Percentiles rank a stretch among this genome's conserved stretches.
phyloP scores from a whole-genome alignment of 2,797 vertebrate species.

The Danio aesculapii region DNA sequence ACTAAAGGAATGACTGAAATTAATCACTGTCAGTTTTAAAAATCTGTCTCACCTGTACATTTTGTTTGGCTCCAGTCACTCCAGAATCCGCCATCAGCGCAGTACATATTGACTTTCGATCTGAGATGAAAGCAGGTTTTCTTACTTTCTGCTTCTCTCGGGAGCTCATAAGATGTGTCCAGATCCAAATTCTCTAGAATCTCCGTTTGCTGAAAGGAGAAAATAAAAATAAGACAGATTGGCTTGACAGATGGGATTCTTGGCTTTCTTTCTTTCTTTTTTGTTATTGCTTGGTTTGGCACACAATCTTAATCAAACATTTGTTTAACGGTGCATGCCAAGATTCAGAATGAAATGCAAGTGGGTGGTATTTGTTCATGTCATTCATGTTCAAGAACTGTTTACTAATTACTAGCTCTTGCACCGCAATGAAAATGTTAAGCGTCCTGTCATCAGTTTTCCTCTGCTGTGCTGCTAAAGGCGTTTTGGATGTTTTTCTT shows the following conservation, averaged over 20 bases:
- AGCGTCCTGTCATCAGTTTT: neutral
- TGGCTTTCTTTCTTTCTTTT: no score
- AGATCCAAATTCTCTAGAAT: conserved; percentile 34
- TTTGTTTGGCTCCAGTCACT: conserved; percentile 75
- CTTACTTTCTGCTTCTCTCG: neutral
- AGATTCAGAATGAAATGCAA: neutral
- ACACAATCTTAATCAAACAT: neutral
- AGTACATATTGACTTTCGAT: conserved; percentile 73
- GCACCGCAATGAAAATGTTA: neutral
- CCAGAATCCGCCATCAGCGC: conserved; percentile 72
- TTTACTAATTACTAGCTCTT: neutral
- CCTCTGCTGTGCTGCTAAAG: neutral
- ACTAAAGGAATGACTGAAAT: no score
- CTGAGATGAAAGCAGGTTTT: conserved; percentile 73
- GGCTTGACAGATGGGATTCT: neutral
- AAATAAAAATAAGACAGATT: neutral
- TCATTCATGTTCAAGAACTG: neutral
- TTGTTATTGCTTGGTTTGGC: conserved; percentile 5
- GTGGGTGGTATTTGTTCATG: neutral
- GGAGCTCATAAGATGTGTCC: conserved; percentile 53
- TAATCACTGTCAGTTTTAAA: no score
- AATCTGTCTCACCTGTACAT: conserved; percentile 69
- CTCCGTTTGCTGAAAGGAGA: conserved; percentile 53
- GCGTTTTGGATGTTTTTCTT: neutral
- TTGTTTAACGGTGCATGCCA: neutral